Evolutionary conservation across 2,113 vertebrate species (phyloP).

Genomic region (Cnemophilus loriae): DNA sequence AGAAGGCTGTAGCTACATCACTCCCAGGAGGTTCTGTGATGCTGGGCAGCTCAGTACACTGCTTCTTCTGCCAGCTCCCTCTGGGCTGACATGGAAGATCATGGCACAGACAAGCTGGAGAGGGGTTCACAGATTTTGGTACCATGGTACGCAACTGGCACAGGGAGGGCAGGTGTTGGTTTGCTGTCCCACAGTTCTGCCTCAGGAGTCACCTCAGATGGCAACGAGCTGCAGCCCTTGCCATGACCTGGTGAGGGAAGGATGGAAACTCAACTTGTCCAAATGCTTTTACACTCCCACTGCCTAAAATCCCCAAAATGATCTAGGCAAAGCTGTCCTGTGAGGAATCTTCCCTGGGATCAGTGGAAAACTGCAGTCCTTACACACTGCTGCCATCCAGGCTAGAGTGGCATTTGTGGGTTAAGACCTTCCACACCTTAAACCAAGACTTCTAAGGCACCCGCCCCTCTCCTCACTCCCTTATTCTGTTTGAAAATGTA

Average conservation of each 20-base stretch:
- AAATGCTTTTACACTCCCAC: not conserved
- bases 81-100: not conserved
- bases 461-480: not conserved
- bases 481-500: not conserved
- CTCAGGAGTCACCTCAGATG: not conserved
- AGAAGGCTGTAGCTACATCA: not conserved
- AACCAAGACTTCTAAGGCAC: not conserved
- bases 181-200: not conserved
- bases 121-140: not conserved
- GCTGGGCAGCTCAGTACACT: not conserved
- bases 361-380: not conserved
- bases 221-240: accelerated
- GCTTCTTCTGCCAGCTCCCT: not conserved
- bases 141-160: accelerated
- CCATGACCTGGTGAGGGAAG: not conserved
- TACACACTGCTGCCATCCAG: accelerated
- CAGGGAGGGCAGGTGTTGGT: accelerated
- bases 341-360: not conserved
- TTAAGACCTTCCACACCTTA: not conserved
- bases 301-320: not conserved
- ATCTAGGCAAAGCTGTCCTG: not conserved
- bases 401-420: not conserved
- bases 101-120: not conserved
- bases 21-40: not conserved
- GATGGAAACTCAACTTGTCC: not conserved